phyloP scores from a whole-genome alignment of 2,113 vertebrate species.

The Leiothrix lutea region DNA sequence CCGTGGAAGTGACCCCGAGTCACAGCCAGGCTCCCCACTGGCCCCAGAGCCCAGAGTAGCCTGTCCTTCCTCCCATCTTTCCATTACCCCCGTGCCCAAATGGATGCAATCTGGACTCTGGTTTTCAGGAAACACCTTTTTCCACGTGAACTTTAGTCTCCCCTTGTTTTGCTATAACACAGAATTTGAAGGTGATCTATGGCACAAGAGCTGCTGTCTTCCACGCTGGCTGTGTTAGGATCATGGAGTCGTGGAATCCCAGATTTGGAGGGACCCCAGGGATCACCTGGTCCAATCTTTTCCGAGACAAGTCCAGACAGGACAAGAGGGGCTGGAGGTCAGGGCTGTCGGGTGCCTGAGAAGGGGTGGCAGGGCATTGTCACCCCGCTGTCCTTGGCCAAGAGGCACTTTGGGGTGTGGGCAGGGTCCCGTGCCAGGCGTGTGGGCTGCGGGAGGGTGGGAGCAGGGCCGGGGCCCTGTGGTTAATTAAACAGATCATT shows the following conservation, averaged over 20 bases:
- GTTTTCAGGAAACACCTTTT: background rate
- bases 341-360: background rate
- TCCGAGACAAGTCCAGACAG: background rate
- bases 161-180: background rate
- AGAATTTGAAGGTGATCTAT: background rate
- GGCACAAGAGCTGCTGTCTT: background rate
- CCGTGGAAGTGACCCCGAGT: background rate
- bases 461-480: accelerated
- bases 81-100: accelerated
- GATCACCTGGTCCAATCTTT: background rate
- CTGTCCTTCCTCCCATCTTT: accelerated
- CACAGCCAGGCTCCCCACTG: background rate
- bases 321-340: background rate
- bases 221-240: background rate
- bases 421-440: background rate
- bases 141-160: accelerated
- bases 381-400: background rate
- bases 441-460: background rate
- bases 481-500: background rate
- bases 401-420: background rate
- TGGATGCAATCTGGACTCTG: background rate
- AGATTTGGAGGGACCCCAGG: background rate
- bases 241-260: background rate
- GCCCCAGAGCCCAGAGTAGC: accelerated
- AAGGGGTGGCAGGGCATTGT: background rate